Conservation (phyloP, 2,797 vertebrate genomes). For the Melopsittacus undulatus region DNA sequence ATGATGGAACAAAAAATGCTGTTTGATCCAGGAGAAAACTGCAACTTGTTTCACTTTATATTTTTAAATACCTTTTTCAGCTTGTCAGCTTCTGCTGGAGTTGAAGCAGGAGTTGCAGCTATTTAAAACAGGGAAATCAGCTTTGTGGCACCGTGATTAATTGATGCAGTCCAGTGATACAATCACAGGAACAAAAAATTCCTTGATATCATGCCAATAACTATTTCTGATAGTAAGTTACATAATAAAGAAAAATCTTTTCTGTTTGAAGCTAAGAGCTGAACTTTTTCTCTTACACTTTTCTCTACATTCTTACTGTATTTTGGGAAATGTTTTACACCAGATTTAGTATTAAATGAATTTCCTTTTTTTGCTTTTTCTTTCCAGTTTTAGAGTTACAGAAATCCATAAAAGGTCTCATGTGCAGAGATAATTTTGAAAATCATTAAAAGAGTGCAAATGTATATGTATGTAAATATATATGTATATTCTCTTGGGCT, state of each 20-base stretch:
- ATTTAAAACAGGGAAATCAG: not conserved
- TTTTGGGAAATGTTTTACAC: not conserved
- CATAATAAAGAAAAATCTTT: not conserved
- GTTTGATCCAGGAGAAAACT: not conserved
- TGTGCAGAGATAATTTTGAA: not conserved
- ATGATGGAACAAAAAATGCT: not conserved
- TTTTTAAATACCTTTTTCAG: not conserved
- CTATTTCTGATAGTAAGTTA: not conserved
- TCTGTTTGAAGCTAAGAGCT: not conserved
- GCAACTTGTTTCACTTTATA: not conserved
- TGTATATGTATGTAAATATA: not conserved
- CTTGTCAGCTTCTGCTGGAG: not conserved
- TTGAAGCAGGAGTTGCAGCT: not conserved
- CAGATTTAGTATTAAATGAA: not conserved
- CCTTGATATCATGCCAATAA: not conserved
- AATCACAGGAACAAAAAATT: not conserved
- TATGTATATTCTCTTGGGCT: not conserved
- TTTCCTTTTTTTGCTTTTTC: not conserved
- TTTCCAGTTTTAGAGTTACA: not conserved
- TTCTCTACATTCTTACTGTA: not conserved
- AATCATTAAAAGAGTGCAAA: not conserved
- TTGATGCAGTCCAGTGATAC: not conserved
- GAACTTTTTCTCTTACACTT: not conserved
- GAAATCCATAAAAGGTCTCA: not conserved
- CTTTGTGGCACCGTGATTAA: not conserved